These are phyloP conservation scores for Stratiolaelaps scimitus DNA, from an alignment of 1,140 invertebrate species.

Conservation along the genomic window DNA sequence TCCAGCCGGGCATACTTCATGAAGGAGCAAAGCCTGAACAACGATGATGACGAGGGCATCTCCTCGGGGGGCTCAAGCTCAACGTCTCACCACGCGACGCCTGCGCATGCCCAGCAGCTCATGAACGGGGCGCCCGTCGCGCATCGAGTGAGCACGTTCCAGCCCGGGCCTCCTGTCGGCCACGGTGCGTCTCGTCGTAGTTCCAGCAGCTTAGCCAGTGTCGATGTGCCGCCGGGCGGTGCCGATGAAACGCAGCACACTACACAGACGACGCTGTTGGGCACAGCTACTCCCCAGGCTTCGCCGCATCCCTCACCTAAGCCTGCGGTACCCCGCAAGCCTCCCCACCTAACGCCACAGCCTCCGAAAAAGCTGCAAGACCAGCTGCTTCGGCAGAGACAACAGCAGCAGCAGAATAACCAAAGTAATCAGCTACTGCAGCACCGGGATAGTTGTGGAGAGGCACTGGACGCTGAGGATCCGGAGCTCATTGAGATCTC, in stretches of 20 bases:
- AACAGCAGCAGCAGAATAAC: background rate
- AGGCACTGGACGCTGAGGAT: slow-evolving; percentile 25
- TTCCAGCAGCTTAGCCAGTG: slow-evolving; percentile 24
- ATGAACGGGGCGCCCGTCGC: background rate
- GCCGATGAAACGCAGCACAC: too few species aligned
- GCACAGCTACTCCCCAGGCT: background rate
- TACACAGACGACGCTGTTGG: too few species aligned
- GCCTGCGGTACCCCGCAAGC: slow-evolving; percentile 14
- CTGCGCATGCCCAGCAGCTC: background rate
- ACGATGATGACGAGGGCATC: slow-evolving; percentile 11
- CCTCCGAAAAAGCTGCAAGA: too few species aligned
- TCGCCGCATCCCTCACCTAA: slow-evolving; percentile 14
- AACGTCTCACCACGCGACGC: slow-evolving; percentile 25
- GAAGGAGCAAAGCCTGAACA: background rate
- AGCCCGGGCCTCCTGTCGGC: slow-evolving; percentile 4
- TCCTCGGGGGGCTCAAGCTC: slow-evolving; percentile 27
- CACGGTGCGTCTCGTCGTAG: slow-evolving; percentile 11
- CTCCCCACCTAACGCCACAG: slow-evolving; percentile 5
- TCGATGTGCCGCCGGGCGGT: background rate
- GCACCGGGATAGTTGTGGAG: slow-evolving; percentile 17
- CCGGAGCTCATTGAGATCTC: slow-evolving; percentile 27
- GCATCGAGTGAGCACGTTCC: slow-evolving; percentile 22
- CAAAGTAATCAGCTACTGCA: background rate
- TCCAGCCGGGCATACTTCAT: slow-evolving; percentile 24
- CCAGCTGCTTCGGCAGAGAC: too few species aligned